Evolutionary conservation across 2,888 invertebrate genomes (phyloP).

Genomic region (Ptilodon capucinus): DNA sequence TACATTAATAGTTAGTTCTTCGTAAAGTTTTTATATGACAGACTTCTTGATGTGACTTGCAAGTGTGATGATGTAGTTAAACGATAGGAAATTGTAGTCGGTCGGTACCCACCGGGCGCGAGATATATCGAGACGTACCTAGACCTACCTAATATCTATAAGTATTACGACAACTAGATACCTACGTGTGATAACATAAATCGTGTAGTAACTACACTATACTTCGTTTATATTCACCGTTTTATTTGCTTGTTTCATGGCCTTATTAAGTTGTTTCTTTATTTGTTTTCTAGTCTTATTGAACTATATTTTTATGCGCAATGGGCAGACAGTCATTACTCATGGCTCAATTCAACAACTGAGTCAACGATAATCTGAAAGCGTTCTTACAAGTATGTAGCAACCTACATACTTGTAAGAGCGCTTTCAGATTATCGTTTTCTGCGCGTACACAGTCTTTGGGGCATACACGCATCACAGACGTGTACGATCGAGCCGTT

Average conservation of each 20-base stretch:
- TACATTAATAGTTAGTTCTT: slow-evolving; percentile 67
- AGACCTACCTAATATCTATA: too few relatives aligned
- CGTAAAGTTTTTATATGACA: slow-evolving; percentile 77
- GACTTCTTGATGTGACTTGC: slow-evolving; percentile 77
- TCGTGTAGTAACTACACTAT: slow-evolving; percentile 80
- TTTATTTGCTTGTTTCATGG: slow-evolving; percentile 68
- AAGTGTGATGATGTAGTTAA: slow-evolving; percentile 79
- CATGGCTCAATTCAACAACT: too few relatives aligned
- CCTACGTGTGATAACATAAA: slow-evolving; percentile 69
- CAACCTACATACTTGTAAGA: too few relatives aligned
- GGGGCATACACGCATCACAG: too few relatives aligned
- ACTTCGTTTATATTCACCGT: slow-evolving; percentile 68
- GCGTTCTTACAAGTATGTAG: too few relatives aligned
- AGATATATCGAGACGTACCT: slow-evolving; percentile 39
- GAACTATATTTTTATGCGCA: slow-evolving; percentile 47
- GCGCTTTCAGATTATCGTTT: too few relatives aligned
- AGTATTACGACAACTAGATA: slow-evolving; percentile 43
- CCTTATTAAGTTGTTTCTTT: slow-evolving; percentile 52
- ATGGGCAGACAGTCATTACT: slow-evolving; percentile 39
- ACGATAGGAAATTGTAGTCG: slow-evolving; percentile 46
- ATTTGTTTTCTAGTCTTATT: slow-evolving; percentile 64
- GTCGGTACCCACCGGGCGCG: slow-evolving; percentile 45
- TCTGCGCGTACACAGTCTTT: too few relatives aligned
- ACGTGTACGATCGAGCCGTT: too few relatives aligned
- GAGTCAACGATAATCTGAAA: too few relatives aligned